Evolutionary conservation across 2,888 invertebrate genomes (phyloP).

Genomic region (Pristionchus fissidentatus): DNA sequence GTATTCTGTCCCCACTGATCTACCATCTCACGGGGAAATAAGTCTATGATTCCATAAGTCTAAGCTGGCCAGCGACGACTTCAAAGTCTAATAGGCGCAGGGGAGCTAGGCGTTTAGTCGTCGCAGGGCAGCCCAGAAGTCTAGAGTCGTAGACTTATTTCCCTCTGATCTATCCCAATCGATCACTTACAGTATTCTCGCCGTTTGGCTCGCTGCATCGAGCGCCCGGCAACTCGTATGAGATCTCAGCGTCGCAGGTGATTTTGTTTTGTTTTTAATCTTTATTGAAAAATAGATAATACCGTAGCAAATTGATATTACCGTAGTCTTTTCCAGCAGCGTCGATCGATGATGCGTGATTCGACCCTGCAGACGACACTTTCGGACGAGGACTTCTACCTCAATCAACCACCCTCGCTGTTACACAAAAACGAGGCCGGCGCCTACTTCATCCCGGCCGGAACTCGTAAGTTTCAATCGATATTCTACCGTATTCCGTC

Average conservation of each 20-base stretch:
- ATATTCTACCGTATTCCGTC: neutral
- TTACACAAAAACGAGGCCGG: conserved; percentile 66
- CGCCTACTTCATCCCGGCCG: conserved; percentile 63
- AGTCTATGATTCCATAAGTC: no score
- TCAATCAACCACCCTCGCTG: conserved; percentile 49
- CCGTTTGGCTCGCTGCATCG: conserved; percentile 13
- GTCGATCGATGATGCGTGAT: conserved; percentile 41
- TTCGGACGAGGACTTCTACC: conserved; percentile 44
- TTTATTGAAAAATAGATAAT: neutral
- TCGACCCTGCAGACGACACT: conserved; percentile 1
- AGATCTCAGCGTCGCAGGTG: conserved; percentile 38
- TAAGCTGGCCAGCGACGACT: no score
- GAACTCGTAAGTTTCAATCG: conserved; percentile 55
- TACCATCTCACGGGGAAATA: no score
- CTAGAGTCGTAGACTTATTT: no score
- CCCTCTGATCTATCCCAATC: no score
- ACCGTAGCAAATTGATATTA: no score
- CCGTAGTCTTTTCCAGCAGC: neutral
- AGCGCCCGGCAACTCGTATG: conserved; percentile 39
- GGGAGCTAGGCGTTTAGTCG: no score
- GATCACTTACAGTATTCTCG: conserved; percentile 3
- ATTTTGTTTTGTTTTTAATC: neutral
- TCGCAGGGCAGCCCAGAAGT: no score
- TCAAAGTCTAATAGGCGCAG: no score
- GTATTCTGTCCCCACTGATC: neutral